Percentiles rank a stretch among this genome's conserved stretches.
phyloP scores from a whole-genome alignment of 2,113 vertebrate genomes.

The Megaptera novaeangliae region DNA sequence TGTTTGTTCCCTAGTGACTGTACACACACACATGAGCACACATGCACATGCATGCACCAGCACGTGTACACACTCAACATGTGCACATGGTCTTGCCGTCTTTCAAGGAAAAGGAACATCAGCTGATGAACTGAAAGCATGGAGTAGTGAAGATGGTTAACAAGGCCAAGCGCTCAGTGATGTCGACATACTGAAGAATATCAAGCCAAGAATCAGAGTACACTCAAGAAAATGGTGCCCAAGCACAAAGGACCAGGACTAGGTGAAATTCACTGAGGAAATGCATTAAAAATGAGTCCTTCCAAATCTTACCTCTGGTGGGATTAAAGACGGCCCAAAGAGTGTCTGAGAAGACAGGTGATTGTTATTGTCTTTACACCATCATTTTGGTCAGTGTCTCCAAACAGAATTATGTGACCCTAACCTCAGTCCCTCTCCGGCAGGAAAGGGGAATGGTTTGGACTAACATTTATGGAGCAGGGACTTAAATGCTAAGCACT shows the following conservation, averaged over 20 bases:
- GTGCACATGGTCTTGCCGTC: background rate
- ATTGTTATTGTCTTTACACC: background rate
- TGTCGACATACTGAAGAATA: constrained; percentile 52
- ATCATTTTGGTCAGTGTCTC: background rate
- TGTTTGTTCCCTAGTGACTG: background rate
- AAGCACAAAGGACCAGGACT: constrained; percentile 62
- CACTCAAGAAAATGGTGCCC: constrained; percentile 64
- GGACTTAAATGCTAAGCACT: too few species aligned
- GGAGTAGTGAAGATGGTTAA: constrained; percentile 56
- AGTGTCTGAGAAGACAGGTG: background rate
- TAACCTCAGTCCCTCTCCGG: background rate
- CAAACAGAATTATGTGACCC: background rate
- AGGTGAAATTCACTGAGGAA: constrained; percentile 64
- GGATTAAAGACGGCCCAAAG: background rate
- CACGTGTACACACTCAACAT: too few species aligned
- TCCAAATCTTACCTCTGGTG: constrained; percentile 52
- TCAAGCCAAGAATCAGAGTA: constrained; percentile 68
- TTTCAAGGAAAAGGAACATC: constrained; percentile 67
- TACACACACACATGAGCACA: background rate
- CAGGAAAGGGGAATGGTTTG: background rate
- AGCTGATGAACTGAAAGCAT: constrained; percentile 71
- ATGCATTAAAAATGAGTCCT: constrained; percentile 50
- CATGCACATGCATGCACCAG: too few species aligned
- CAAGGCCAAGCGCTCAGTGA: constrained; percentile 46
- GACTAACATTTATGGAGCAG: background rate